Percentiles rank a stretch among this genome's conserved stretches.
These are phyloP conservation scores for Pimephales promelas DNA, from an alignment of 2,113 vertebrate species.

Conservation along the genomic window DNA sequence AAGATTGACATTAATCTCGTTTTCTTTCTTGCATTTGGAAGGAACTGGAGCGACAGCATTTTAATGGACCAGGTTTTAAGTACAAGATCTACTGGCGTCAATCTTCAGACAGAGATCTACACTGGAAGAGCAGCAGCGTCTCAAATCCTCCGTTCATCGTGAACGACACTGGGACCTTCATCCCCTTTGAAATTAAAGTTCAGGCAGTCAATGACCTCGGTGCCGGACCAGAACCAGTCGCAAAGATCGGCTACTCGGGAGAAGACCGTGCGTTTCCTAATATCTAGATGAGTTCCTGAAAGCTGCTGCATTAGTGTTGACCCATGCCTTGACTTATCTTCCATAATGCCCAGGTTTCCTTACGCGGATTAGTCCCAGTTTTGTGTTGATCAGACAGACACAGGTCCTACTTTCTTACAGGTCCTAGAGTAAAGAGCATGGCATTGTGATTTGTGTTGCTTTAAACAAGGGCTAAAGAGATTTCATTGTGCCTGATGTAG, in stretches of 20 bases:
- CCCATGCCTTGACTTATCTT: neutral
- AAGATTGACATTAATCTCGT: neutral
- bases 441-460: neutral
- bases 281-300: too few relatives aligned
- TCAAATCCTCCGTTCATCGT: slow-evolving; percentile 72
- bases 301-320: neutral
- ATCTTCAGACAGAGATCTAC: neutral
- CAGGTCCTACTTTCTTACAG: too few relatives aligned
- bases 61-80: slow-evolving; percentile 75
- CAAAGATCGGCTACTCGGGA: slow-evolving; percentile 78
- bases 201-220: slow-evolving; percentile 79
- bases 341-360: too few relatives aligned
- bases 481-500: neutral
- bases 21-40: slow-evolving; percentile 57
- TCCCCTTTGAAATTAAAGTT: slow-evolving; percentile 84
- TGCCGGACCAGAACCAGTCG: slow-evolving; percentile 68
- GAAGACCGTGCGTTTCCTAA: slow-evolving; percentile 80
- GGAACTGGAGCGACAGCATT: slow-evolving; percentile 75
- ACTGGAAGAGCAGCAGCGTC: slow-evolving; percentile 69
- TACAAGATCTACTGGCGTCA: slow-evolving; percentile 84
- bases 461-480: neutral
- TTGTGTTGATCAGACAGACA: too few relatives aligned
- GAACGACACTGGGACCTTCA: slow-evolving; percentile 76
- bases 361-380: too few relatives aligned
- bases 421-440: neutral